phyloP scores from a whole-genome alignment of 2,888 invertebrate genomes.

The Pimpla rufipes region DNA sequence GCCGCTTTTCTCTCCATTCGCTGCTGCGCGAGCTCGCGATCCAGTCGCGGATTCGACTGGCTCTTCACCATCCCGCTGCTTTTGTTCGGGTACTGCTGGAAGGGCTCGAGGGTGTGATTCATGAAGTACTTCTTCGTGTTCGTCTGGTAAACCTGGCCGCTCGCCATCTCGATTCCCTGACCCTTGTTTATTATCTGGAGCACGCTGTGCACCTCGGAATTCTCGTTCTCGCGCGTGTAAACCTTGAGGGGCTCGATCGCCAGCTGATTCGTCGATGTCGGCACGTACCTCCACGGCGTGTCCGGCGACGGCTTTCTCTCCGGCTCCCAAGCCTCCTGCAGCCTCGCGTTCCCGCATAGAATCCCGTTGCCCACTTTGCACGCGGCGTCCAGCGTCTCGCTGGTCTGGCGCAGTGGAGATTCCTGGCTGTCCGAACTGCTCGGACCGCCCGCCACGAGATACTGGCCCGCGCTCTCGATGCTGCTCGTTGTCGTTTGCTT shows the following conservation, averaged over 20 bases:
- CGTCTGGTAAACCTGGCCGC: constrained; percentile 80
- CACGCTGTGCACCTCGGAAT: constrained; percentile 80
- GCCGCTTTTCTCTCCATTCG: constrained; percentile 85
- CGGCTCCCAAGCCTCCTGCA: constrained; percentile 84
- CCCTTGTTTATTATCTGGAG: constrained; percentile 83
- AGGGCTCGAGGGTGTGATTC: constrained; percentile 81
- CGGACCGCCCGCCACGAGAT: constrained; percentile 76
- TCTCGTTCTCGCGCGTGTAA: constrained; percentile 77
- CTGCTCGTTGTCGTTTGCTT: constrained; percentile 69
- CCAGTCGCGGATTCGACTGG: constrained; percentile 77
- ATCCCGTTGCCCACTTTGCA: constrained; percentile 83
- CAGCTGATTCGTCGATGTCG: constrained; percentile 79
- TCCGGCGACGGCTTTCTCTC: constrained; percentile 83
- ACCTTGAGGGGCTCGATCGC: constrained; percentile 80
- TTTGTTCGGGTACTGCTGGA: constrained; percentile 80
- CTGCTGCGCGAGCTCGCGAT: constrained; percentile 80
- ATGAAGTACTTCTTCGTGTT: constrained; percentile 83
- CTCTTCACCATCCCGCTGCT: constrained; percentile 74
- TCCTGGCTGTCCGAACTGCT: constrained; percentile 79
- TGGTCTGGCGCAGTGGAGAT: constrained; percentile 74
- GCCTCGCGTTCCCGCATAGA: constrained; percentile 82
- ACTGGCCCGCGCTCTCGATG: constrained; percentile 77
- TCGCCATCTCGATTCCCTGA: constrained; percentile 81
- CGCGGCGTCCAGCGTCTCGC: constrained; percentile 76
- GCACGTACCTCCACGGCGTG: constrained; percentile 83